A percentile compares a stretch with the other conserved stretches of the same genome.
Conservation (phyloP, 2,888 invertebrate genomes). For the Marasmarcha lunaedactyla region DNA sequence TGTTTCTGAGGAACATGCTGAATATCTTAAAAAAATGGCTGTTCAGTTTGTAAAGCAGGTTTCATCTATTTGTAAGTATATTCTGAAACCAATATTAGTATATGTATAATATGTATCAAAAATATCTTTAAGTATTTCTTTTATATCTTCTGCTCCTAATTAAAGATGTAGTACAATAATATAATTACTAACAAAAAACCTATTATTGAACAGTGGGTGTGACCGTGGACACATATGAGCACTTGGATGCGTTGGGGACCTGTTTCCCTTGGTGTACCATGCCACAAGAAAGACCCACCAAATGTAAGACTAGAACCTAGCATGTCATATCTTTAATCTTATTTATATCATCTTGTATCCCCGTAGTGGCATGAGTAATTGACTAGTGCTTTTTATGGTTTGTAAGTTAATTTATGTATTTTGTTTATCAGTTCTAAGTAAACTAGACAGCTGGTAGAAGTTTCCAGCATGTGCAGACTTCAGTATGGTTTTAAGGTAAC, state of each 20-base stretch:
- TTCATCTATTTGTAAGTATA: conserved; percentile 77
- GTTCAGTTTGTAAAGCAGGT: conserved; percentile 85
- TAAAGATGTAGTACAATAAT: conserved; percentile 2
- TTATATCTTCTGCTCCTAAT: too few species aligned
- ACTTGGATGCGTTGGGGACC: conserved; percentile 80
- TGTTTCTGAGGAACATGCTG: conserved; percentile 84
- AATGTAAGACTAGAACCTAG: conserved; percentile 36
- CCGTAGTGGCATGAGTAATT: too few species aligned
- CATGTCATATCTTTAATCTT: conserved; percentile 1
- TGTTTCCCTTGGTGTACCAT: conserved; percentile 82
- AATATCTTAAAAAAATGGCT: conserved; percentile 82
- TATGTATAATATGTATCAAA: neutral
- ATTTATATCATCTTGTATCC: too few species aligned
- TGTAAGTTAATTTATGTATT: conserved; percentile 7
- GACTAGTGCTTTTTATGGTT: too few species aligned
- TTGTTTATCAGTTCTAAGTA: neutral
- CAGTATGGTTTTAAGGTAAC: too few species aligned
- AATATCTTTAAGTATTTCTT: neutral
- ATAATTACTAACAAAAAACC: conserved; percentile 8
- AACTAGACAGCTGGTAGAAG: neutral
- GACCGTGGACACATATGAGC: conserved; percentile 79
- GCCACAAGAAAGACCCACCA: conserved; percentile 49
- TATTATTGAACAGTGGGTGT: conserved; percentile 64
- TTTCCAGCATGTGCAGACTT: neutral
- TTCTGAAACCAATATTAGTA: neutral